Evolutionary conservation across 2,888 invertebrate genomes (phyloP), one percentile per base, ranked within the genome.

Genomic region (Phanerotoma sp.): DNA sequence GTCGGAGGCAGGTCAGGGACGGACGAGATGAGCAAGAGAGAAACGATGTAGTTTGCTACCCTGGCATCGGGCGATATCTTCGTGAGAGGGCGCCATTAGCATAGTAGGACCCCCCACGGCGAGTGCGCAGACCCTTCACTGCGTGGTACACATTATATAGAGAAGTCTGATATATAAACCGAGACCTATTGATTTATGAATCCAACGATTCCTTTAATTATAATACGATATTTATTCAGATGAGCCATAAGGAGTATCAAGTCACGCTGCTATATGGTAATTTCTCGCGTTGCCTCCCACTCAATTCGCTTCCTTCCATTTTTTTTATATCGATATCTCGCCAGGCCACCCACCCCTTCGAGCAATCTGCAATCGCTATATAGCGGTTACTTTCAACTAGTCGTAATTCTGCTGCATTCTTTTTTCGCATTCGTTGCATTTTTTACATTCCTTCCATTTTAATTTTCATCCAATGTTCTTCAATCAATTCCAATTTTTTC

Each of bases 151-250:
- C 67, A 69, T 73, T 71, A 71, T 71, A 72, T 69, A 71, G 68
- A 71, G 66, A 66, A 61, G 63, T 46, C 70, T 75, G 74, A 75
- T 76, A 75, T 76, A 77, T 73, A 76, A 75, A 77, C 73, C 73
- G 67, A 70, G 61, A 62, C 54, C 62, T 71, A 72, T 72, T 75
- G 75, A 77, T 77, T 77, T 77, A 77, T 75, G 71, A 65, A 66
- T 68, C 71, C 68, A 70, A 69, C 71, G 71, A 75, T 77, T 72
- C 73, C 71, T 77, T 77, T 77, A 77, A 77, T 77, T 77, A 77
- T 75, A 76, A 77, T 76, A 75, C 72, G 74, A 76, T 76, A 76
- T 77, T 77, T 77, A 77, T 77, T 77, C 77, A 74, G 71, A 77
- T 75, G 72, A 70, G 69, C 42, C 66, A 65, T 66, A 67, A 67